phyloP scores from a whole-genome alignment of 2,113 vertebrate species.

The Grammomys surdaster region DNA sequence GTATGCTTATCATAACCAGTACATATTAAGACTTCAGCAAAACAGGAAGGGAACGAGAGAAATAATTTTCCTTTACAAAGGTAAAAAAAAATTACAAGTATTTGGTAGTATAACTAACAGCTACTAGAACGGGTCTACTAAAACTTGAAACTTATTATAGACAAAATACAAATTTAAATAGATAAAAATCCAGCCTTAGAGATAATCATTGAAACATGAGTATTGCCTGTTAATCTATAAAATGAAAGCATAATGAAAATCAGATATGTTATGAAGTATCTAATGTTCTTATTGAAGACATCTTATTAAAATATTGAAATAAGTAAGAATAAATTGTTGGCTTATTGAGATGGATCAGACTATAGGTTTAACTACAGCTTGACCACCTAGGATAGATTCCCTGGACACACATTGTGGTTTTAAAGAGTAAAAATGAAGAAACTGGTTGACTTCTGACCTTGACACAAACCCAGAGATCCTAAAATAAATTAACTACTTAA shows the following conservation, averaged over 20 bases:
- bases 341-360: neutral
- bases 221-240: neutral
- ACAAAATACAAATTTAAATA: neutral
- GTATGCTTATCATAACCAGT: neutral
- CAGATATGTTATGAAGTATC: neutral
- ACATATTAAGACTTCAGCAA: neutral
- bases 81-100: neutral
- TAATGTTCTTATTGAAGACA: neutral
- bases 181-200: neutral
- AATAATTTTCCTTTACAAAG: neutral
- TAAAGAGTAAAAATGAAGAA: neutral
- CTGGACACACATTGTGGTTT: neutral
- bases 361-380: neutral
- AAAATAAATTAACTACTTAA: neutral
- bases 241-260: neutral
- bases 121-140: neutral
- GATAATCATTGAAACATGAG: neutral
- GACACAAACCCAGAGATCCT: neutral
- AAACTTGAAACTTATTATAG: neutral
- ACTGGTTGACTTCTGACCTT: neutral
- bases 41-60: too few species aligned
- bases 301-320: neutral
- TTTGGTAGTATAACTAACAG: too few species aligned
- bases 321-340: neutral
- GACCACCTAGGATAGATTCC: neutral